Evolutionary conservation across 2,888 invertebrate genomes (phyloP).

Genomic region (Mesochorus sp.): DNA sequence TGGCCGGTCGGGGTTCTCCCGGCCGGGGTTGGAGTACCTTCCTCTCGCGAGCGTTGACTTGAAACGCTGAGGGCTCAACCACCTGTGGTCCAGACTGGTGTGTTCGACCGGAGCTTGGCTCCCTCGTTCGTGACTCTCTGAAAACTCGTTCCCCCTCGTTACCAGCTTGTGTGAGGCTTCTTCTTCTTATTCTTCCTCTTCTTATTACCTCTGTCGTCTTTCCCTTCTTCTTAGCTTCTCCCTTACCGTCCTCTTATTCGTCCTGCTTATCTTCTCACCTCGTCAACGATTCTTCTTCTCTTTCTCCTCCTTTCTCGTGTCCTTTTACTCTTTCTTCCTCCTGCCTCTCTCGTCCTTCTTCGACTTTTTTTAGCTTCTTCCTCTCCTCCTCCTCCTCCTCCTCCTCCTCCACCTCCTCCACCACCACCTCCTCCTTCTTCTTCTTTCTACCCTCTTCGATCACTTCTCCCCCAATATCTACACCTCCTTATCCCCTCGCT

Average conservation of each 20-base stretch:
- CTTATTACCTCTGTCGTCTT: conserved; percentile 28
- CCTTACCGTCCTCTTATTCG: conserved; percentile 52
- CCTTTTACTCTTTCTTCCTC: conserved; percentile 20
- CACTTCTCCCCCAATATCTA: neutral
- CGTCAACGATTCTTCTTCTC: conserved; percentile 47
- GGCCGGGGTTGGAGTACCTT: conserved; percentile 56
- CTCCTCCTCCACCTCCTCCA: neutral
- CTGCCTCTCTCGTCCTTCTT: conserved; percentile 33
- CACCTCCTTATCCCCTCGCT: neutral
- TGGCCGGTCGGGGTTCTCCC: conserved; percentile 34
- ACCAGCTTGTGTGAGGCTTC: conserved; percentile 48
- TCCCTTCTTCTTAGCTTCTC: conserved; percentile 32
- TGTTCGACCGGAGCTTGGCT: conserved; percentile 56
- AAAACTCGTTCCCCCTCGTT: conserved; percentile 57
- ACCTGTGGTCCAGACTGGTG: conserved; percentile 67
- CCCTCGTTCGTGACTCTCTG: conserved; percentile 58
- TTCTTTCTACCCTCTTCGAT: too few species aligned
- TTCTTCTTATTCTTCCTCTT: conserved; percentile 55
- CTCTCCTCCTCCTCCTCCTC: neutral
- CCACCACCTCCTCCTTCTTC: neutral
- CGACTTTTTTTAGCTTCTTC: conserved; percentile 9
- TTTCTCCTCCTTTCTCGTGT: too few species aligned
- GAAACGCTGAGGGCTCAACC: conserved; percentile 69
- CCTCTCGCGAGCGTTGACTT: conserved; percentile 62
- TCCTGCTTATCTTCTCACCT: conserved; percentile 52